Base-by-base conservation (phyloP, 1,140 invertebrate genomes). In the Trichonephila inaurata region DNA sequence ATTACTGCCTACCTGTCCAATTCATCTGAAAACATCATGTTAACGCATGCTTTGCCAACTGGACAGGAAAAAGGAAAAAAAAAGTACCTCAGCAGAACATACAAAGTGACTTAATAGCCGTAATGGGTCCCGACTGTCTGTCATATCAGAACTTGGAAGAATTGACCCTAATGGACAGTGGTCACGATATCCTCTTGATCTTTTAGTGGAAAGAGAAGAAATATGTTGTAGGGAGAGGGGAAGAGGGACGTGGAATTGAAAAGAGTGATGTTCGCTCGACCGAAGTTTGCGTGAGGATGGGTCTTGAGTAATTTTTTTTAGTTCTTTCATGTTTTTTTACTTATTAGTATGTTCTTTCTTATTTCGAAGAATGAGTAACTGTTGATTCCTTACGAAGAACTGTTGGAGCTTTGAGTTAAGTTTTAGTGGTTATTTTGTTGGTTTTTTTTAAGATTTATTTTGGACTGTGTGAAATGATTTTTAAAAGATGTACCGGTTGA, bases 91-190 rank as follows among this genome's bases (percentile, higher is more conserved):
- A 51, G 51, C 10, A 51, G 66, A 28, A 19, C 66, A 69, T 24
- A 69, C 66, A 24, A 69, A 69, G 66, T 69, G 66, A 69, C 66
- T 69, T 69, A 69, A 69, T 69, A 69, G 66, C 66, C 66, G 8
- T 69, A 69, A 69, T 69, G 66, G 66, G n/a, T 12, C 66, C 66
- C 66, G 66, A 10, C 66, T 69, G 66, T 69, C 66, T 69, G 66
- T 69, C 66, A 69, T 69, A 24, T 8, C 66, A 3, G 21, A 24
- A 69, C 24, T 24, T n/a, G 66, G 66, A 69, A 69, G 24, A 69
- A 24, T 69, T 69, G 66, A 69, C 66, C 66, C 66, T 69, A 69
- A 69, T 69, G 66, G 66, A 69, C 66, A 69, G 24, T 69, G 66
- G 66, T 69, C 66, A 69, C 66, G 66, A 69, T 69, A 69, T 24